Evolutionary conservation across 2,113 vertebrate species (phyloP), one percentile per base, ranked within the genome.

Genomic region (Pollimyrus isidori): DNA sequence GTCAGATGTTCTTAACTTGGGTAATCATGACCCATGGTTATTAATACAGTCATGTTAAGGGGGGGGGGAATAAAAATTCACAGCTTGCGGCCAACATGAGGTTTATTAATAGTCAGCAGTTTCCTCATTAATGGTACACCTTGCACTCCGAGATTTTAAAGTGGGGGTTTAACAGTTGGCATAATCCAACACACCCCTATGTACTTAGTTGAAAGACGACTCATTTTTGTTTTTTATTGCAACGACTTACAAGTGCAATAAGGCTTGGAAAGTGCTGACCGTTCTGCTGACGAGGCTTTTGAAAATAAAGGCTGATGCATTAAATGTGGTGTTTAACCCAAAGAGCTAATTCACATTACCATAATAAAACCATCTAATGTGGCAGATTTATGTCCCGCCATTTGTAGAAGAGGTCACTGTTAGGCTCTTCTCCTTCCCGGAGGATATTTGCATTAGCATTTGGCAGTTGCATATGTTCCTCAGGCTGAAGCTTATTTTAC

Each of bases 361-460:
- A 90, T 89, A 90, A 92, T 92, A 92, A 92, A 90, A 90, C 21
- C 84, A 85, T 91, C 48, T 69, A 88, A 49, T 3, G n/a, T 89
- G 58, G 80, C 86, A 90, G 73, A 90, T 91, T 91, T 56, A 91
- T 89, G 88, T 85, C 46, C 50, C 53, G 35, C 82, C 21, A 2
- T 91, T 90, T 90, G 53, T 53, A 86, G 35, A 30, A 50, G 35
- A 19, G 50, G 9, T 49, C 17, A 50, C 17, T 23, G 90, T 91
- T 50, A 89, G 52, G 42, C 89, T 87, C 88, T 89, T 50, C 87
- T 90, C 89, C 87, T 85, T 88, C 88, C 89, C 88, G 85, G 91
- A 91, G 92, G 91, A 94, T 93, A 91, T 94, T 93, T 91, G n/a
- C n/a, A n/a, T 80, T 0, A 42, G 86, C 83, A 88, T 93, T 94